These are phyloP conservation scores for Pachliopta kotzebuea DNA, from an alignment of 2,888 invertebrate genomes.

Conservation along the genomic window DNA sequence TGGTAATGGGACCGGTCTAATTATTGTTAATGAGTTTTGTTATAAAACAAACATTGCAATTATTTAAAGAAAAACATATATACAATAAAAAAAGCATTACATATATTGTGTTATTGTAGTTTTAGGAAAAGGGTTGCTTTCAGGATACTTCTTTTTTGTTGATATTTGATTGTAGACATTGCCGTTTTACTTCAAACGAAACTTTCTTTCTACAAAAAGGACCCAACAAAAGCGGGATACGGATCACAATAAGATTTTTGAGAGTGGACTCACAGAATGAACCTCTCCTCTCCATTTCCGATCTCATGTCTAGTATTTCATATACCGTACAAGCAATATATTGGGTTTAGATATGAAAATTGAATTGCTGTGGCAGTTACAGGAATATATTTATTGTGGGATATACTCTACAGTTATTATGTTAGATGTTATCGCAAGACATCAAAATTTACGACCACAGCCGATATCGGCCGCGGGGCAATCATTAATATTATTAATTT, in stretches of 20 bases:
- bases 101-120: background rate
- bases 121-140: background rate
- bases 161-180: background rate
- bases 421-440: conserved; percentile 1
- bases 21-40: too few relatives aligned
- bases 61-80: background rate
- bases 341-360: background rate
- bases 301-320: background rate
- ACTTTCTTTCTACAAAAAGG: background rate
- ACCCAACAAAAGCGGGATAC: background rate
- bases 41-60: background rate
- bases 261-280: background rate
- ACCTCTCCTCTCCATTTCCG: background rate
- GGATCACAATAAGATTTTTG: background rate
- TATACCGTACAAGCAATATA: background rate
- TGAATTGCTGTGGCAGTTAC: background rate
- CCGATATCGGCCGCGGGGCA: background rate
- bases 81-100: background rate
- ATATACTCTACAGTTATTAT: conserved; percentile 1
- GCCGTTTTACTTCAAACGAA: background rate
- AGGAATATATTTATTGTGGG: conserved; percentile 2
- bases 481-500: background rate
- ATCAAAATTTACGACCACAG: background rate
- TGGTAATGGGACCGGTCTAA: too few relatives aligned
- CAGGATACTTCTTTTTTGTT: background rate